A percentile compares a stretch with the other conserved stretches of the same genome.
These are phyloP conservation scores for Oryzaephilus surinamensis DNA, from an alignment of 1,140 invertebrate species.

Conservation along the genomic window DNA sequence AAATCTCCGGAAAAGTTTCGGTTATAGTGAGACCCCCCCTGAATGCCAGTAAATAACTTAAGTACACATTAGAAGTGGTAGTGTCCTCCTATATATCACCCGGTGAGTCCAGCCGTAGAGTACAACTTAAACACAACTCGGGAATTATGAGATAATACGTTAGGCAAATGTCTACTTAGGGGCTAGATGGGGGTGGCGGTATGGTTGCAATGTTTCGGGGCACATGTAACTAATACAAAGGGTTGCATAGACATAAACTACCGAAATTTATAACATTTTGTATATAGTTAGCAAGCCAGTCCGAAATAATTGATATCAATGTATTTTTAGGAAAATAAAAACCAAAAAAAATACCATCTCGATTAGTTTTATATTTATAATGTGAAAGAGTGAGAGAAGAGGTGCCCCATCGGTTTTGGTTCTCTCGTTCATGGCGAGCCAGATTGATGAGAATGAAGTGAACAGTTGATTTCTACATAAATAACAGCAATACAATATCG, in stretches of 20 bases:
- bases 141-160: conserved; percentile 35
- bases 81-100: conserved; percentile 31
- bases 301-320: no score
- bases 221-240: no score
- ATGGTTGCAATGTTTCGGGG: no score
- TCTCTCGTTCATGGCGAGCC: conserved; percentile 12
- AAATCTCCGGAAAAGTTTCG: conserved; percentile 9
- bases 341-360: no score
- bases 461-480: conserved; percentile 34
- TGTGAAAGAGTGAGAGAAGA: background rate
- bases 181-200: no score
- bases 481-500: conserved; percentile 33
- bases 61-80: conserved; percentile 27
- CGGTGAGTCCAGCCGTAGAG: conserved; percentile 21
- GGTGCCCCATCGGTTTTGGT: background rate
- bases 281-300: no score
- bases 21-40: conserved; percentile 13
- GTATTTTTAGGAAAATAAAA: no score
- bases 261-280: no score
- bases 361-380: no score
- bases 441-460: conserved; percentile 32
- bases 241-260: no score
- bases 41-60: conserved; percentile 28
- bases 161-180: conserved; percentile 32
- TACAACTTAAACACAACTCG: conserved; percentile 32